A percentile compares a stretch with the other conserved stretches of the same genome.
These are phyloP conservation scores for Acanthornis magna DNA, from an alignment of 2,797 vertebrate species.

Conservation along the genomic window DNA sequence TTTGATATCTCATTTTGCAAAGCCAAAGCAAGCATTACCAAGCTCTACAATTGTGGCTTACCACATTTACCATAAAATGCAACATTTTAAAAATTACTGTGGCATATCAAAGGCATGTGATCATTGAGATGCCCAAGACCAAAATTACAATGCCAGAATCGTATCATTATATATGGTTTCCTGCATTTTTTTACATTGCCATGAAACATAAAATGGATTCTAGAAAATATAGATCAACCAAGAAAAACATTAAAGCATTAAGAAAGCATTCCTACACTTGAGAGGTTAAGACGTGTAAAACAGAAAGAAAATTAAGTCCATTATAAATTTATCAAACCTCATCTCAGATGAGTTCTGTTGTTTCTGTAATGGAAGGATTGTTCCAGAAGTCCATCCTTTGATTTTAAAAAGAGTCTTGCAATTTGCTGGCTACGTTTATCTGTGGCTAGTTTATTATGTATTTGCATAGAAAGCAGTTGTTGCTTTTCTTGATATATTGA, in stretches of 20 bases:
- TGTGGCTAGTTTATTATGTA: background rate
- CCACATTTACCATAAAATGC: slow-evolving; percentile 40
- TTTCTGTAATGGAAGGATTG: background rate
- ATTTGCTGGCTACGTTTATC: background rate
- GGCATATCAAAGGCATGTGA: slow-evolving; percentile 52
- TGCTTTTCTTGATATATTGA: background rate
- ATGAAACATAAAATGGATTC: slow-evolving; percentile 3
- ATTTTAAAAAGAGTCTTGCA: background rate
- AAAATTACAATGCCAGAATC: slow-evolving; percentile 45
- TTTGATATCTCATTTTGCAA: slow-evolving; percentile 57
- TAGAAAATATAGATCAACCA: slow-evolving; percentile 38
- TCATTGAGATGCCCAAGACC: slow-evolving; percentile 54
- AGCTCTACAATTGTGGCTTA: slow-evolving; percentile 56
- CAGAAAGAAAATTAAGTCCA: background rate
- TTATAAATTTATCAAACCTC: background rate
- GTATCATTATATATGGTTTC: slow-evolving; percentile 51
- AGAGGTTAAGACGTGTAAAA: background rate
- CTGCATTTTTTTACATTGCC: slow-evolving; percentile 21
- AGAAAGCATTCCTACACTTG: background rate
- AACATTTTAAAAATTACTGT: slow-evolving; percentile 30
- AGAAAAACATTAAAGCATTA: slow-evolving; percentile 25
- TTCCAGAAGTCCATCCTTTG: background rate
- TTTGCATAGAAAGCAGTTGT: background rate
- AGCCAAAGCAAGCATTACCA: slow-evolving; percentile 52
- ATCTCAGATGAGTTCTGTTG: background rate